These are phyloP conservation scores for Acipenser ruthenus DNA, from an alignment of 2,797 vertebrate genomes.

Conservation along the genomic window DNA sequence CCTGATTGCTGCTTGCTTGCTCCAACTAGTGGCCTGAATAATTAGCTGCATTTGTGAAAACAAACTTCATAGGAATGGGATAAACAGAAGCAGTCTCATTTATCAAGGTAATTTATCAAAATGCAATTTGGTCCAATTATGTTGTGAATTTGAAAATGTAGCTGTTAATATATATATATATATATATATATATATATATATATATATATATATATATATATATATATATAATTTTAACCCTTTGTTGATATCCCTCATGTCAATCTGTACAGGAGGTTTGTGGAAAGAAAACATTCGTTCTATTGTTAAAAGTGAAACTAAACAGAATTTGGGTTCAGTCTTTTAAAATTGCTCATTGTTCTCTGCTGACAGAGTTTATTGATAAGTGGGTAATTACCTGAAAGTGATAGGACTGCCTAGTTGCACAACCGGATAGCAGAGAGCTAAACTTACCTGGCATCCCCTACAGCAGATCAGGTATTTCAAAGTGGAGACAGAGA, in stretches of 20 bases:
- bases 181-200: background rate
- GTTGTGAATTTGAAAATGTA: too few relatives aligned
- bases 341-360: slow-evolving; percentile 20
- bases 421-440: slow-evolving; percentile 25
- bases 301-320: slow-evolving; percentile 3
- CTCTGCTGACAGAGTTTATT: slow-evolving; percentile 47
- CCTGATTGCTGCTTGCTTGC: too few relatives aligned
- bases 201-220: background rate
- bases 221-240: background rate
- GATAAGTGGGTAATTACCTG: slow-evolving; percentile 66
- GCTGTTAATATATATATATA: background rate
- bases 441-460: slow-evolving; percentile 37
- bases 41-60: too few relatives aligned
- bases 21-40: too few relatives aligned
- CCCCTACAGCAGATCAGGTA: too few relatives aligned
- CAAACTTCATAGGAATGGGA: too few relatives aligned
- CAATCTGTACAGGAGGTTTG: background rate
- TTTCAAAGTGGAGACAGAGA: too few relatives aligned
- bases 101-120: too few relatives aligned
- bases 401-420: slow-evolving; percentile 53
- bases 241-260: background rate
- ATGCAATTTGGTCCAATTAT: too few relatives aligned
- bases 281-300: background rate
- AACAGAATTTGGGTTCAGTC: slow-evolving; percentile 4
- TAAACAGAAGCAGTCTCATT: too few relatives aligned